Evolutionary conservation across 2,888 invertebrate species (phyloP), one percentile per base, ranked within the genome.

Genomic region (Argyresthia goedartella): DNA sequence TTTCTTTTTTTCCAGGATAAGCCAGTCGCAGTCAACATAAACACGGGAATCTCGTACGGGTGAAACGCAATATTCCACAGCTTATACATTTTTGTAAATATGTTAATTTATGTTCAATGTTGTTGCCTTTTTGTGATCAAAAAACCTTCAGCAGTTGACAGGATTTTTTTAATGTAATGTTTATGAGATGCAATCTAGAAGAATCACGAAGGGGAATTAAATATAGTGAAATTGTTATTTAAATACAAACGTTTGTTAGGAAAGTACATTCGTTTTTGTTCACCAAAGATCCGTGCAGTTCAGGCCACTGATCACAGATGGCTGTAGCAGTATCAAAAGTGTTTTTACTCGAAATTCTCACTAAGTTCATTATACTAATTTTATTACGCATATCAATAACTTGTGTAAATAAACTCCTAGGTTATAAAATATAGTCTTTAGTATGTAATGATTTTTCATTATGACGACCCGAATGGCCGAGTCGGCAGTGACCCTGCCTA

Each of bases 21-120:
- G 15, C 13, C 33, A 43, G 14, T 9, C 48, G 33, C 25, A 41
- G 33, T 49, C 9, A 33, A 52, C 46, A 39, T 52, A 54, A 47
- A 52, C 49, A 34, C 13, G 35, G 15, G 54, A 54, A 54, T 54
- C 54, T 54, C 54, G 44, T 50, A 52, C 8, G n/a, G 36, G n/a
- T 25, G 33, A 47, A 13, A 36, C 47, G 16, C 14, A 15, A 44
- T 44, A 48, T 48, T 48, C 48, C 48, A 48, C 10, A 39, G 48
- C 33, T 47, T 47, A 44, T 15, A 43, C 50, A 43, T 46, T 13
- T 25, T 52, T 54, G 49, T 52, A 54, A 54, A 54, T 54, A 54
- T 25, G 25, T 25, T 25, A 25, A 42, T 50, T 46, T 45, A 44
- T 50, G 41, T 34, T 52, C 45, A 42, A 43, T 50, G 13, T 53